A percentile compares a stretch with the other conserved stretches of the same genome.
These are phyloP conservation scores for Epicampocera succincta DNA, from an alignment of 2,888 invertebrate species.

Conservation along the genomic window DNA sequence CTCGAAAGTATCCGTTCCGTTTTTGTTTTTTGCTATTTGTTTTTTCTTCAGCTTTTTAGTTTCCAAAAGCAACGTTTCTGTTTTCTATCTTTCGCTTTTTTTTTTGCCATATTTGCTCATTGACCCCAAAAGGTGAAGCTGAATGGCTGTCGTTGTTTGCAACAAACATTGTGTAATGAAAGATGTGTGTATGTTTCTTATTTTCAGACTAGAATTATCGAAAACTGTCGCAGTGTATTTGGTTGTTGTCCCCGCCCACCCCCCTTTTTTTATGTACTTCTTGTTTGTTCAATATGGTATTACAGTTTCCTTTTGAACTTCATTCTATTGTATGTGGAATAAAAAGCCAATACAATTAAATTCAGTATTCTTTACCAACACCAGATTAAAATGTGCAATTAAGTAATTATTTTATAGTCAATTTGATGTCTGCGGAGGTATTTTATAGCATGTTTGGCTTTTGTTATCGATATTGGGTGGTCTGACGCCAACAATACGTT, in stretches of 20 bases:
- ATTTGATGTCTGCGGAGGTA: constrained; percentile 36
- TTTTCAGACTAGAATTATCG: constrained; percentile 36
- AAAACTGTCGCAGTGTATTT: constrained; percentile 55
- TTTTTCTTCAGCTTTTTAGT: constrained; percentile 13
- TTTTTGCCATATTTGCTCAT: constrained; percentile 66
- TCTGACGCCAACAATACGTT: constrained; percentile 27
- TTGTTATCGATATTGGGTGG: constrained; percentile 30
- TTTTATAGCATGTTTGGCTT: constrained; percentile 7
- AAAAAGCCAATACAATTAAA: not conserved
- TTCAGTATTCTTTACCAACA: constrained; percentile 26
- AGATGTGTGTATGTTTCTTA: constrained; percentile 14
- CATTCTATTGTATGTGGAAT: constrained; percentile 15
- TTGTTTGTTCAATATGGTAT: constrained; percentile 20
- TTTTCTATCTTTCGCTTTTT: constrained; percentile 41
- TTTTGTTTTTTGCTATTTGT: not conserved
- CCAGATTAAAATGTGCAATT: constrained; percentile 41
- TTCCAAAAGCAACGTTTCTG: constrained; percentile 44
- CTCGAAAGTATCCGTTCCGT: constrained; percentile 36
- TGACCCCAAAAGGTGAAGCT: constrained; percentile 72
- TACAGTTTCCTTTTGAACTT: constrained; percentile 32
- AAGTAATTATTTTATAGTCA: constrained; percentile 48
- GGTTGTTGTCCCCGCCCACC: constrained; percentile 1
- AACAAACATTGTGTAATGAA: constrained; percentile 45
- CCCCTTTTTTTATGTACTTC: constrained; percentile 20
- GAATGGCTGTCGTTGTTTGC: constrained; percentile 66